These are phyloP conservation scores for Meghimatium bilineatum DNA, from an alignment of 2,888 invertebrate genomes.

Conservation along the genomic window DNA sequence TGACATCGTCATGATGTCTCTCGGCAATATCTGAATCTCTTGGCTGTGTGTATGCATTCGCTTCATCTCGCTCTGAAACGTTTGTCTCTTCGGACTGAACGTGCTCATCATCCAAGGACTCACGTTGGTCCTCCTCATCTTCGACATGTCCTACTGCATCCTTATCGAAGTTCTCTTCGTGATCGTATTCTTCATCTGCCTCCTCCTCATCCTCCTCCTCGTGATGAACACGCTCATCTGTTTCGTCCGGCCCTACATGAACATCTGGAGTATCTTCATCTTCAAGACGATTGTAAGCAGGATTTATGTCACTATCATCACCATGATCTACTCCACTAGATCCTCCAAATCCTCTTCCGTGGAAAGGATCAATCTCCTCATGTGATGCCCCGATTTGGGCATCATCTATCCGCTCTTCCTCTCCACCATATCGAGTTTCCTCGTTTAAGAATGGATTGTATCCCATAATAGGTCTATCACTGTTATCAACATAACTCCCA, in stretches of 20 bases:
- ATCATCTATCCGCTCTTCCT: not conserved
- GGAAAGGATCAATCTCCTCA: conserved; percentile 11
- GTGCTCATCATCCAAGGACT: not conserved
- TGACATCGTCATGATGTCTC: not conserved
- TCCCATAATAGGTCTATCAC: not conserved
- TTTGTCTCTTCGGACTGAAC: not conserved
- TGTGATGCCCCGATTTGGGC: not conserved
- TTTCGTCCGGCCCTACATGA: conserved; percentile 20
- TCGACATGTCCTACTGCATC: not conserved
- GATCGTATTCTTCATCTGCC: not conserved
- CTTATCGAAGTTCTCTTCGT: not conserved
- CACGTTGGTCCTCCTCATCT: not conserved
- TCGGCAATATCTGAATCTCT: not conserved
- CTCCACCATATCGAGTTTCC: not conserved
- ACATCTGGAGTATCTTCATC: conserved; percentile 27
- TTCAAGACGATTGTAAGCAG: not conserved
- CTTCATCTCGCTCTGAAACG: not conserved
- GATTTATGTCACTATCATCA: not conserved
- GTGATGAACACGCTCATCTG: not conserved
- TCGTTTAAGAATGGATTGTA: conserved; percentile 25
- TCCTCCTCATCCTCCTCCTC: conserved; percentile 4
- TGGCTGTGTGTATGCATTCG: not conserved
- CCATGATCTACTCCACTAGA: not conserved
- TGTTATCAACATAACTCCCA: not conserved
- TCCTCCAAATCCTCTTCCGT: not conserved